These are phyloP conservation scores for Dynastes hyllus DNA, from an alignment of 2,888 invertebrate genomes.

Conservation along the genomic window DNA sequence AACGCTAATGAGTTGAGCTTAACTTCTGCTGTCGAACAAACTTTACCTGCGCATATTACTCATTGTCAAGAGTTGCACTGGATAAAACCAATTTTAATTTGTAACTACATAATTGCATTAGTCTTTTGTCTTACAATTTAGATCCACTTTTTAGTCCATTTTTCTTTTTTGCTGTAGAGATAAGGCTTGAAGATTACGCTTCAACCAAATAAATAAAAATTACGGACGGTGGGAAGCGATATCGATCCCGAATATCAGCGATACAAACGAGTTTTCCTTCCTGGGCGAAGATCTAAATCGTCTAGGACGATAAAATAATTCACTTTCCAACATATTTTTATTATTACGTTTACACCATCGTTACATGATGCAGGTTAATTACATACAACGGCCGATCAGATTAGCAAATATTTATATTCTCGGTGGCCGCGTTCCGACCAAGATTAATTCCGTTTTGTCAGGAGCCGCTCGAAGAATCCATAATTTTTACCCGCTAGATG, in stretches of 20 bases:
- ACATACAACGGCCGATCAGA: slow-evolving; percentile 41
- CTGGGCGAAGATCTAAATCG: slow-evolving; percentile 30
- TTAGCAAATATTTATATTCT: slow-evolving; percentile 47
- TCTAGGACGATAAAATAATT: slow-evolving; percentile 36
- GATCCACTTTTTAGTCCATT: too few relatives aligned
- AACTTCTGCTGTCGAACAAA: too few relatives aligned
- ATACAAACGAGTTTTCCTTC: slow-evolving; percentile 26
- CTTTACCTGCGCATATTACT: too few relatives aligned
- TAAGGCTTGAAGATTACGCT: too few relatives aligned
- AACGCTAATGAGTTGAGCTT: too few relatives aligned
- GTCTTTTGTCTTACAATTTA: too few relatives aligned
- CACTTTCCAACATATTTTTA: slow-evolving; percentile 38
- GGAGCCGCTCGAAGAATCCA: slow-evolving; percentile 36
- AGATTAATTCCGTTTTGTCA: slow-evolving; percentile 46
- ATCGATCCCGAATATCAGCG: slow-evolving; percentile 18
- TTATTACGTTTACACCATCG: slow-evolving; percentile 38
- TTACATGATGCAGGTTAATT: slow-evolving; percentile 42
- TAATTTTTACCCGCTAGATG: slow-evolving; percentile 25
- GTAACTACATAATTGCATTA: too few relatives aligned
- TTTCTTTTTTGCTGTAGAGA: too few relatives aligned
- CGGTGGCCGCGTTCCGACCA: slow-evolving; percentile 35
- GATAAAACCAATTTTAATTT: too few relatives aligned
- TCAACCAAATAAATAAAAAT: too few relatives aligned
- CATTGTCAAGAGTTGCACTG: too few relatives aligned
- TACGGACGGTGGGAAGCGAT: background rate